A percentile compares a stretch with the other conserved stretches of the same genome.
phyloP scores from a whole-genome alignment of 2,113 vertebrate species.

The Sinocyclocheilus maitianheensis region DNA sequence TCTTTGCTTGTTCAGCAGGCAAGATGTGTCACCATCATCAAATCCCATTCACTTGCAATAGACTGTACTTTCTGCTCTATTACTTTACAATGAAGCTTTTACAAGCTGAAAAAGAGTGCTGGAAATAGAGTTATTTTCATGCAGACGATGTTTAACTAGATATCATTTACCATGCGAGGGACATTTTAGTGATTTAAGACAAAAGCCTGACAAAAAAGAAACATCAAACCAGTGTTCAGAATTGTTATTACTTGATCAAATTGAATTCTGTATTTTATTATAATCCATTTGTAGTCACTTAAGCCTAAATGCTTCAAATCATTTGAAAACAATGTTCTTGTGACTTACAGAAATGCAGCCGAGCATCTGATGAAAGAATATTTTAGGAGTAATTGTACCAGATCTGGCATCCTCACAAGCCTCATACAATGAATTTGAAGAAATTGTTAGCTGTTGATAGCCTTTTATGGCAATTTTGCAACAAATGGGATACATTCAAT shows the following conservation, averaged over 20 bases:
- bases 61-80: not conserved
- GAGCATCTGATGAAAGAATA: not conserved
- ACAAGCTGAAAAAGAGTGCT: not conserved
- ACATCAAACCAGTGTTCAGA: not conserved
- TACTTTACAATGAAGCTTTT: not conserved
- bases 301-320: not conserved
- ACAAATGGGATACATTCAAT: not conserved
- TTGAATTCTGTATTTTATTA: not conserved
- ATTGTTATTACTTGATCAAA: not conserved
- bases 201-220: too few relatives aligned
- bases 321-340: not conserved
- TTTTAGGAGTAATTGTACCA: constrained; percentile 7
- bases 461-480: not conserved
- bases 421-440: not conserved
- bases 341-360: not conserved
- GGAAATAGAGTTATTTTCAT: not conserved
- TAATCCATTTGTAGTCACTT: not conserved
- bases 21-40: not conserved
- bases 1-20: not conserved
- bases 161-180: not conserved
- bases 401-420: constrained; percentile 5
- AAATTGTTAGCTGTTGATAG: not conserved
- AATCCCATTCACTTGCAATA: not conserved
- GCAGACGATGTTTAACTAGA: not conserved
- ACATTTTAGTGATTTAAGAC: not conserved